A percentile compares a stretch with the other conserved stretches of the same genome.
Evolutionary conservation across 2,797 vertebrate genomes (phyloP).

Genomic region (Sylvilagus floridanus): DNA sequence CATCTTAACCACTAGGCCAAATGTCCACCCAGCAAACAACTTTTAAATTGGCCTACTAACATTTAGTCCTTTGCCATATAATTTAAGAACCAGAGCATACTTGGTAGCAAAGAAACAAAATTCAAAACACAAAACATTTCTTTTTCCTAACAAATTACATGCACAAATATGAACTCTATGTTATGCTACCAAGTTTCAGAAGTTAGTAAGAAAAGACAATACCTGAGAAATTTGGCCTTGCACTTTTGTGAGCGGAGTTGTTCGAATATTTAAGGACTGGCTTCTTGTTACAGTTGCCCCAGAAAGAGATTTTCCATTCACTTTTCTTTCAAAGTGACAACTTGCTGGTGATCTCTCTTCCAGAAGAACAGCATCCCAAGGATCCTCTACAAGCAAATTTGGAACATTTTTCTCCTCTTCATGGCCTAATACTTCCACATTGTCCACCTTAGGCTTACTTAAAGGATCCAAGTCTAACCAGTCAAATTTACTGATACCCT

Average conservation of each 20-base stretch:
- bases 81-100: constrained; percentile 17
- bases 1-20: too few species aligned
- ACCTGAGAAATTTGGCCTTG: constrained; percentile 92
- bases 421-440: constrained; percentile 83
- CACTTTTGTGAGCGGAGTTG: constrained; percentile 85
- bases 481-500: constrained; percentile 92
- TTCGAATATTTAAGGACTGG: constrained; percentile 93
- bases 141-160: constrained; percentile 49
- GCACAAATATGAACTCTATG: constrained; percentile 57
- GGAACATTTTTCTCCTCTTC: constrained; percentile 82
- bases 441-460: constrained; percentile 93
- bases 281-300: constrained; percentile 93
- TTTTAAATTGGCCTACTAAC: constrained; percentile 59
- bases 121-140: constrained; percentile 45
- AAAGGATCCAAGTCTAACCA: constrained; percentile 99
- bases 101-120: constrained; percentile 60
- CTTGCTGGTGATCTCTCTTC: constrained; percentile 90
- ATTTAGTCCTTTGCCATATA: constrained; percentile 58
- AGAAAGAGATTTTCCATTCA: constrained; percentile 89
- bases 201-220: constrained; percentile 73
- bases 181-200: constrained; percentile 50
- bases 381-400: constrained; percentile 90
- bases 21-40: not conserved
- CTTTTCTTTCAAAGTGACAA: constrained; percentile 87
- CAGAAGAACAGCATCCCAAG: constrained; percentile 97